A percentile compares a stretch with the other conserved stretches of the same genome.
Evolutionary conservation across 2,797 vertebrate genomes (phyloP).

Genomic region (Lagocephalus sceleratus): DNA sequence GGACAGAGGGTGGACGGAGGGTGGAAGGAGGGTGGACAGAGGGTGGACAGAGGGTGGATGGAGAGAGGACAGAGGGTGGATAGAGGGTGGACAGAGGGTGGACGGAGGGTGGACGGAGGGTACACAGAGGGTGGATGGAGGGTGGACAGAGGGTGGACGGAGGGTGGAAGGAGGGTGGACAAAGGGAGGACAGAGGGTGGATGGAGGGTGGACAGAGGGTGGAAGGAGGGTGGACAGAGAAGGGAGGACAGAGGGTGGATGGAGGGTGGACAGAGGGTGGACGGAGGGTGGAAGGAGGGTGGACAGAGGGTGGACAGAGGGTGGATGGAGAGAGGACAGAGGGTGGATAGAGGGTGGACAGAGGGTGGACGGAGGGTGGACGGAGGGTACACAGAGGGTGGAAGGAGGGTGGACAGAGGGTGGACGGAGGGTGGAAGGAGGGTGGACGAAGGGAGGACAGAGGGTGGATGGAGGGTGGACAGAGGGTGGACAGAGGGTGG

Average conservation of each 20-base stretch:
- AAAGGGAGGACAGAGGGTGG: conserved; percentile 9
- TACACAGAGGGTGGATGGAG: conserved; percentile 2
- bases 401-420: conserved; percentile 3
- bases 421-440: not conserved
- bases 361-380: conserved; percentile 8
- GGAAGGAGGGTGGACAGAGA: not conserved
- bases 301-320: not conserved
- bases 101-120: conserved; percentile 1
- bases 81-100: conserved; percentile 2
- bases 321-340: not conserved
- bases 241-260: not conserved
- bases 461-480: not conserved
- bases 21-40: not conserved
- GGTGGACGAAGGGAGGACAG: too few species aligned
- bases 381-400: not conserved
- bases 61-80: not conserved
- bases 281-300: conserved; percentile 12
- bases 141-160: not conserved
- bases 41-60: too few species aligned
- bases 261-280: not conserved
- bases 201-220: not conserved
- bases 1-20: conserved; percentile 3
- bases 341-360: not conserved
- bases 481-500: conserved; percentile 5
- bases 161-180: conserved; percentile 1